phyloP scores from a whole-genome alignment of 2,797 vertebrate species.

The Onychomys leucogaster region DNA sequence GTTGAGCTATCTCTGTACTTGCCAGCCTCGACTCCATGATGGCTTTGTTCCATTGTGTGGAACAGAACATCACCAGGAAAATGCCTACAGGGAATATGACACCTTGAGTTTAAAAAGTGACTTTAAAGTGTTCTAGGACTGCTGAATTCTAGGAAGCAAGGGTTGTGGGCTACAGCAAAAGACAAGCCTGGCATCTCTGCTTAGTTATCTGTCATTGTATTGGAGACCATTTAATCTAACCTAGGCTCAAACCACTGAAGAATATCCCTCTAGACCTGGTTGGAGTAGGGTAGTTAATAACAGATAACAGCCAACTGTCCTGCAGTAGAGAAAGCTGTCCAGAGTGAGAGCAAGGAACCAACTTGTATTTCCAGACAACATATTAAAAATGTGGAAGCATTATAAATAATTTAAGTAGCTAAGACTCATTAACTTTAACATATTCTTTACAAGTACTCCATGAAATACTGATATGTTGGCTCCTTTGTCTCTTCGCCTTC shows the following conservation, averaged over 20 bases:
- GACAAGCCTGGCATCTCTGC: background rate
- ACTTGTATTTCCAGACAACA: constrained; percentile 48
- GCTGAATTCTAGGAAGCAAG: background rate
- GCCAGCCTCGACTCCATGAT: background rate
- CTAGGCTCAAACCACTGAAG: background rate
- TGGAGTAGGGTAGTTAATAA: background rate
- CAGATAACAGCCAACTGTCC: background rate
- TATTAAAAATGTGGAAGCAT: constrained; percentile 63
- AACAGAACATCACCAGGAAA: background rate
- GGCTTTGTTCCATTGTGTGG: background rate
- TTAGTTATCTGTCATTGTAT: background rate
- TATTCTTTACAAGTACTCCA: constrained; percentile 58
- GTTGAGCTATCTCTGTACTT: background rate
- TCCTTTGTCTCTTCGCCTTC: constrained; percentile 40
- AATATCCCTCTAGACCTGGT: background rate
- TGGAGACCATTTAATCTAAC: background rate
- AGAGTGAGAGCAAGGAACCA: background rate
- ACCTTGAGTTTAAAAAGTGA: background rate
- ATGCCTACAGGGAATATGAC: background rate
- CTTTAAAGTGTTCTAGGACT: background rate
- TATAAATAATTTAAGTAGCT: constrained; percentile 74
- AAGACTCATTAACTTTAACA: constrained; percentile 75
- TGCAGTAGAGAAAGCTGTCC: background rate
- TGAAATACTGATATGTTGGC: constrained; percentile 48
- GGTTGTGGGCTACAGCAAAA: accelerated